These are phyloP conservation scores for Rhynchonycteris naso DNA, from an alignment of 2,797 vertebrate genomes.

Conservation along the genomic window DNA sequence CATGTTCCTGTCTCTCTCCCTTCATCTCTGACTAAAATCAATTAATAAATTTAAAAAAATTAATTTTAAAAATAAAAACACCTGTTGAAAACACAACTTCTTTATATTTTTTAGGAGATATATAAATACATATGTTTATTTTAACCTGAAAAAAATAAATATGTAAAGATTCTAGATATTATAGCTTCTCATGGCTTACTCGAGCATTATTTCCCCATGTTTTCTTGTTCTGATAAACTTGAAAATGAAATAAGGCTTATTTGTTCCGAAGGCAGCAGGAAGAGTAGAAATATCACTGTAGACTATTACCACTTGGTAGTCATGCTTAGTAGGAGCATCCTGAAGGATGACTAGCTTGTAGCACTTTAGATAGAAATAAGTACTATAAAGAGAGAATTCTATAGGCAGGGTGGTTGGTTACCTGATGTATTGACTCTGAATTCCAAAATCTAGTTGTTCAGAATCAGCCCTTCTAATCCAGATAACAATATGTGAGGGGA, in stretches of 20 bases:
- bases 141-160: constrained; percentile 27
- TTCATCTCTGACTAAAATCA: no score
- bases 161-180: neutral
- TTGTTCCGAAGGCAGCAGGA: neutral
- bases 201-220: neutral
- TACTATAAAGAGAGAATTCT: neutral
- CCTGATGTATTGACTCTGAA: neutral
- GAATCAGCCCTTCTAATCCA: neutral
- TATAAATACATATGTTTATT: neutral
- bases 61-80: neutral
- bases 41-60: no score
- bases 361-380: neutral
- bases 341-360: neutral
- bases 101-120: neutral
- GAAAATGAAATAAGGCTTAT: neutral
- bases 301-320: neutral
- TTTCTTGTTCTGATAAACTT: neutral
- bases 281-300: neutral
- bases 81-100: neutral
- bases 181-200: neutral
- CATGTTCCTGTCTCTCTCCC: no score
- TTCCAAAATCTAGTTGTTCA: neutral
- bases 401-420: neutral
- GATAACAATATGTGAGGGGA: neutral
- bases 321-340: neutral